Evolutionary conservation across 1,140 invertebrate genomes (phyloP), one percentile per base, ranked within the genome.

Genomic region (Lucilia sericata): DNA sequence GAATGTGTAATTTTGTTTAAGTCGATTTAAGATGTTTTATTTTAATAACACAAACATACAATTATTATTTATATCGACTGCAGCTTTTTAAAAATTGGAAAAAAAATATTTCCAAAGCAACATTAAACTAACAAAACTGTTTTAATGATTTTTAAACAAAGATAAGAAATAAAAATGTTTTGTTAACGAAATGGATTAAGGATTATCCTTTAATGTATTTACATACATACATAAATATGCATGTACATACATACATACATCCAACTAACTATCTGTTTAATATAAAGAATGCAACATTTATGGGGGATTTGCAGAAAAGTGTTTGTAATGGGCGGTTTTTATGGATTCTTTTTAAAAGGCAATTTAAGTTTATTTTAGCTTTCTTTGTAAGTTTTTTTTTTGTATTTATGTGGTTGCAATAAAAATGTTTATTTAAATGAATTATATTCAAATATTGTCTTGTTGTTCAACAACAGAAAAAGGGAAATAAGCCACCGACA

Each of bases 251-350:
- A 30, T 30, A 30, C 10, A 3, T 30, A 30, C 25, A 30, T 30
- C 1, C 10, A 42, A 8, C 10, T 42, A 42, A 8, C 42, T 42
- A 42, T 42, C 42, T 8, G 5, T 42, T 42, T 42, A 7, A 42
- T 42, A 42, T 42, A 2, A 42, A 10, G 3, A 42, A 42, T 42
- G 42, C 42, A 42, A 42, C 5, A 42, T 55, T 55, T 55, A 12
- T 55, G 51, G 51, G 51, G 17, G 51, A 17, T 55, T 55, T 55
- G 12, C 4, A 17, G 51, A 70, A 80, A 80, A 80, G 76, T 80
- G 76, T 80, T 80, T 80, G 14, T 21, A 21, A 49, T 80, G 76
- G 76, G 76, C 76, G 76, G 55, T 80, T 80, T 80, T 49, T 80
- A 51, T 49, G n/a, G 76, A 12, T 21, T 80, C 34, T 30, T 70